Base-by-base conservation (phyloP, 2,888 invertebrate species). In the Galerucella calmariensis region DNA sequence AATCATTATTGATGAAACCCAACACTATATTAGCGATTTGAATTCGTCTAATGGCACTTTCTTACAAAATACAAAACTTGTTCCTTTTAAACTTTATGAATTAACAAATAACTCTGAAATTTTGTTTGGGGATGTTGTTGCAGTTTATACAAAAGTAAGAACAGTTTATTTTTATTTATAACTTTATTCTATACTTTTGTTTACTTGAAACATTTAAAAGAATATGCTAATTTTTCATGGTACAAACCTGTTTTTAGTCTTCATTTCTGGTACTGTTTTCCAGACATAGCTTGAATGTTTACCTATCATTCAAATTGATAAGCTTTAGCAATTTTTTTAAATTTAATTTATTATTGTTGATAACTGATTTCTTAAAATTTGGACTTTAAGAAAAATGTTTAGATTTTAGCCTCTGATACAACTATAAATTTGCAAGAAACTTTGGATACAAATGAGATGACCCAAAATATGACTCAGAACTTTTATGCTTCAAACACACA, bases 11-110 rank as follows among this genome's bases (percentile, higher is more conserved):
- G 81, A 84, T 77, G 81, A 84, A 51, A 78, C 79, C 44, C 78
- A 80, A 63, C 85, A 85, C 74, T 87, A 81, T 72, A 75, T 87
- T 46, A 84, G 84, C 75, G 87, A 87, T 79, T 79, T 85, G 44
- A 82, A 84, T 63, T 87, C 87, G 46, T 84, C 83, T n/a, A 87
- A 87, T 81, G 86, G 86, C 12, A 86, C 86, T 24, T 79, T 77
- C 71, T 51, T 85, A 24, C 72, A 83, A 67, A 79, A 78, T 53
- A 73, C 69, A 4, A 82, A 82, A 76, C 72, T 86, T 53, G 70
- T 73, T n/a, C 84, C 86, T 5, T 81, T 83, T 9, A 76, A 81
- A 63, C 78, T 86, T n/a, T 84, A 85, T 75, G 74, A 82, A 67
- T 66, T 87, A 41, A 73, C 80, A 59, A 74, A 83, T 77, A 79